Evolutionary conservation across 2,888 invertebrate species (phyloP), one percentile per base, ranked within the genome.

Genomic region (Lycocerus yunnanus): DNA sequence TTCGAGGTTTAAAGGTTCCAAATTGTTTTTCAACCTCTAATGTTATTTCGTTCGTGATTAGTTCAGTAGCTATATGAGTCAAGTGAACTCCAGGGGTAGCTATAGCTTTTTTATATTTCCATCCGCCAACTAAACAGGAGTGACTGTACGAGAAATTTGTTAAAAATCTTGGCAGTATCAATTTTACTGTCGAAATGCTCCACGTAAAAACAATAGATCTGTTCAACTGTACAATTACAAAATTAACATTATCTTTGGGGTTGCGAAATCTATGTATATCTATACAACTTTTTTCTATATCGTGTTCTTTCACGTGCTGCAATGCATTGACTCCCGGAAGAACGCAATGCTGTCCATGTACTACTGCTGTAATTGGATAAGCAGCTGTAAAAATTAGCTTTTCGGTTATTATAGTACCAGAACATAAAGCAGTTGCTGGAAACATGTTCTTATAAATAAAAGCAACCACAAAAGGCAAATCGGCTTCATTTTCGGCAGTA

Each of bases 351-450:
- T 16, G 9, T 1, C 11, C 11, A 4, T 63, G 27, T 18, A 14
- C 20, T 14, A 69, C 13, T 8, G n/a, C n/a, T 14, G 18, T 61
- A 27, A 69, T 27, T 16, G 69, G 69, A 18, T 63, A 63, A 27
- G 69, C 69, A 63, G 69, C 15, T 18, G 69, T n/a, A 27, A 69
- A 16, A 9, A 69, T 15, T 1, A 63, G 16, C n/a, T 18, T 43
- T 43, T 69, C 69, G 6, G 63, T 69, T 43, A 69, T 8, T n/a
- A 69, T 63, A 1, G 14, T 3, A 27, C 69, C 69, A 63, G 63
- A 63, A 69, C 63, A 69, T 6, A 69, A 3, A 2, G 69, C 11
- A 16, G 69, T 63, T 18, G 18, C 18, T 63, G 69, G 69, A 63
- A 13, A 69, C 15, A 18, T 63, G 1, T n/a, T 15, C 18, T 69